Evolutionary conservation across 2,113 vertebrate genomes (phyloP).

Genomic region (Trichechus manatus): DNA sequence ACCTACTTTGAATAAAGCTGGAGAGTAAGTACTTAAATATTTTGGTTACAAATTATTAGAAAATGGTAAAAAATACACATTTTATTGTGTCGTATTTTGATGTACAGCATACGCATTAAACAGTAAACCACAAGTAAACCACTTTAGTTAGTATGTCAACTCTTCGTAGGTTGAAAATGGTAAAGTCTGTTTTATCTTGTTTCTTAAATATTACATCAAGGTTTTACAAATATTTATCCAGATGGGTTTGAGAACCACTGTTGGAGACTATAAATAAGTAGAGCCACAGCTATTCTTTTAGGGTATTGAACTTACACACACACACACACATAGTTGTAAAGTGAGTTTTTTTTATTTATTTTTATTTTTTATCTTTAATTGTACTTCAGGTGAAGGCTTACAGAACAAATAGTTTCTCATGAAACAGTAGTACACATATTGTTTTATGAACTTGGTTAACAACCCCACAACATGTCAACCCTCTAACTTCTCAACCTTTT

Average conservation of each 20-base stretch:
- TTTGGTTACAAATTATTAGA: conserved; percentile 16
- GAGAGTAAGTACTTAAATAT: conserved; percentile 93
- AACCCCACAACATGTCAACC: too few species aligned
- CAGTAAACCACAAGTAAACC: conserved; percentile 67
- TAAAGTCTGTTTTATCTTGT: conserved; percentile 67
- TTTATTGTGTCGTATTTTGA: neutral
- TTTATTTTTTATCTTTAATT: too few species aligned
- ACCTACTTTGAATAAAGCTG: conserved; percentile 91
- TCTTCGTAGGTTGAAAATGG: conserved; percentile 72
- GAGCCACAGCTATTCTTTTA: neutral
- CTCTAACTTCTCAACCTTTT: too few species aligned
- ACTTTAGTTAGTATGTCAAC: conserved; percentile 74
- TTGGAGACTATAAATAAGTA: neutral
- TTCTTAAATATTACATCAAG: conserved; percentile 7
- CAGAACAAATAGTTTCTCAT: too few species aligned
- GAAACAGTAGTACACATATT: too few species aligned
- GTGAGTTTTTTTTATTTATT: too few species aligned
- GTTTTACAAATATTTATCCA: neutral
- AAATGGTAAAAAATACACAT: neutral
- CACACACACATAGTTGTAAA: neutral
- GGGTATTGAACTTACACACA: neutral
- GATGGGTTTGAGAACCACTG: neutral
- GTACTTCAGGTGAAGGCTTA: too few species aligned
- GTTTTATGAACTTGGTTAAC: too few species aligned
- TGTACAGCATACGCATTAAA: conserved; percentile 61